These are phyloP conservation scores for Noctua comes DNA, from an alignment of 2,888 invertebrate genomes.

Conservation along the genomic window DNA sequence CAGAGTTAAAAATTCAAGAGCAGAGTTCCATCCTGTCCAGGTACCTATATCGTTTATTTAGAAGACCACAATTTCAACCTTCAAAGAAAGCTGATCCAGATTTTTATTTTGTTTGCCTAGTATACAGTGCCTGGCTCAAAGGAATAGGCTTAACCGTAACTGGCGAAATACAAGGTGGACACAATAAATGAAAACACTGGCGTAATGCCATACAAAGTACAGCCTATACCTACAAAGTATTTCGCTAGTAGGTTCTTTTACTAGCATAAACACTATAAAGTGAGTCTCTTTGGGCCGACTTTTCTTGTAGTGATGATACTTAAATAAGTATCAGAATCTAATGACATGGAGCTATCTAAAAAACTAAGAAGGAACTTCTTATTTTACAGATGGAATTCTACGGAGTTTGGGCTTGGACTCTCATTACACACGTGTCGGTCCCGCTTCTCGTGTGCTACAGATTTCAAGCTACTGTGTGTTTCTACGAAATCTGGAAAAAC, in stretches of 20 bases:
- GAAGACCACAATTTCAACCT: background rate
- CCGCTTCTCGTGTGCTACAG: constrained; percentile 93
- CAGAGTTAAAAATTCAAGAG: constrained; percentile 92
- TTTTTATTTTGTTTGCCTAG: background rate
- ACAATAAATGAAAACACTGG: too few relatives aligned
- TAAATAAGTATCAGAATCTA: background rate
- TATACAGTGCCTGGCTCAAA: background rate
- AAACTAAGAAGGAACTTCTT: background rate
- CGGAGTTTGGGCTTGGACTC: constrained; percentile 94
- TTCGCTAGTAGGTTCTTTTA: background rate
- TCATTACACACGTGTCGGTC: constrained; percentile 93
- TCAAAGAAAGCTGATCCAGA: background rate
- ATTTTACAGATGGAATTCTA: constrained; percentile 90
- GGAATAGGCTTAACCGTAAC: background rate
- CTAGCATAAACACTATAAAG: background rate
- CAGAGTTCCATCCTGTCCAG: constrained; percentile 92
- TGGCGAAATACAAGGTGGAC: background rate
- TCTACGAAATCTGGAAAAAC: constrained; percentile 94
- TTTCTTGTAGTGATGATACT: background rate
- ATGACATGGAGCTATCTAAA: background rate
- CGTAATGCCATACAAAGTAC: background rate
- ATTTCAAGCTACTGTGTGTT: constrained; percentile 94
- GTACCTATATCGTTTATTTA: constrained; percentile 63
- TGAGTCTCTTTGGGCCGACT: background rate
- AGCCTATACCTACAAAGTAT: background rate